Evolutionary conservation across 1,140 invertebrate species (phyloP), one percentile per base, ranked within the genome.

Genomic region (Microplitis mediator): DNA sequence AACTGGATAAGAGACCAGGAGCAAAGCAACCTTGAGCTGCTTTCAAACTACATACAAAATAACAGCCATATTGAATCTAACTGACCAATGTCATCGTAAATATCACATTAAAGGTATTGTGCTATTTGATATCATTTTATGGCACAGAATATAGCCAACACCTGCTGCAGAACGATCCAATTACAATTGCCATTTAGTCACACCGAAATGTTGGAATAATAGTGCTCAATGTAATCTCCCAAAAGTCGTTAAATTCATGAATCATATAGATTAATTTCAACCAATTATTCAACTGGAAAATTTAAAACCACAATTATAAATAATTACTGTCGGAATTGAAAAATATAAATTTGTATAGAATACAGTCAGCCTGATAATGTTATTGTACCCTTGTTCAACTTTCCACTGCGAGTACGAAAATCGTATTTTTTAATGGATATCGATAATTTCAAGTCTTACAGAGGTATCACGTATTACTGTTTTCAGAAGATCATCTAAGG

Each of bases 31-130:
- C 16, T 23, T 54, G 61, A 58, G n/a, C 31, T 62, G 58, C 13
- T 45, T 39, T 4, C 45, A 3, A 45, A 45, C 39, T 6, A 45
- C 39, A 6, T 35, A 36, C 54, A 68, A 56, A 54, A 56, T 32
- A 34, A 54, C 31, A 56, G 51, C 31, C 16, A 56, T 35, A 8
- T 56, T 61, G 23, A 39, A 65, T 51, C 50, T 31, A 32, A 65
- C 31, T 64, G 61, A 8, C n/a, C 50, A 16, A 64, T 61, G 69
- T 71, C 61, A 71, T 63, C 69, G 52, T 71, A 71, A 71, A 71
- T 71, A 71, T 63, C 34, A 11, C 13, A 50, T 71, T 50, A 71
- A 66, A 66, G 64, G 64, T 14, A 35, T 72, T 62, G 54, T 66
- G 36, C 56, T 32, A 67, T 61, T 72, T 61, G 60, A 39, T 54